Percentiles rank a stretch among this genome's conserved stretches.
phyloP scores from a whole-genome alignment of 2,113 vertebrate species.

The Eulemur rufifrons region DNA sequence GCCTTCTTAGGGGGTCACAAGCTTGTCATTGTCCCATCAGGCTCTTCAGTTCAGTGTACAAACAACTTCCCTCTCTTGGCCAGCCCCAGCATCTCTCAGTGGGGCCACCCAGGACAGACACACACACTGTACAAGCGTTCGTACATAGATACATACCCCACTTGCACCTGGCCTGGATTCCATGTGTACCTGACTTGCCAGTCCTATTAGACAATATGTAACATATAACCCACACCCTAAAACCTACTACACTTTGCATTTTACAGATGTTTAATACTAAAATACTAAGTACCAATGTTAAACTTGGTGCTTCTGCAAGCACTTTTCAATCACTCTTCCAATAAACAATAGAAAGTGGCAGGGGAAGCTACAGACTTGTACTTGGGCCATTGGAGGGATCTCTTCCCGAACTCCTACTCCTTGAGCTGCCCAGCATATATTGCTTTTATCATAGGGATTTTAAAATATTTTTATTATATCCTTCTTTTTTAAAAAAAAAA shows the following conservation, averaged over 20 bases:
- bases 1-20: not conserved
- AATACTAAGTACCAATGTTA: not conserved
- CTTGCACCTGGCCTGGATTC: not conserved
- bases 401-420: not conserved
- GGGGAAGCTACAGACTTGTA: not conserved
- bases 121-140: not conserved
- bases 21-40: not conserved
- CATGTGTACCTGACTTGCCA: not conserved
- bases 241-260: not conserved
- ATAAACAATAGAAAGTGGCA: not conserved
- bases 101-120: not conserved
- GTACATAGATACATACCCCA: fast-evolving
- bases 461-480: not conserved
- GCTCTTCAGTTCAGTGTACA: not conserved
- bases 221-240: not conserved
- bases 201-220: not conserved
- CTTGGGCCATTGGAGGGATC: not conserved
- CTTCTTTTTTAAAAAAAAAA: not conserved
- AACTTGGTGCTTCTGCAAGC: not conserved
- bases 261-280: not conserved
- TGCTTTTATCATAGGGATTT: not conserved
- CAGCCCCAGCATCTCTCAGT: not conserved
- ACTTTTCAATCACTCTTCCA: not conserved
- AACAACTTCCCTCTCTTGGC: too few species aligned
- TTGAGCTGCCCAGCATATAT: not conserved